Evolutionary conservation across 2,797 vertebrate genomes (phyloP).

Genomic region (Rhadinocentrus ornatus): DNA sequence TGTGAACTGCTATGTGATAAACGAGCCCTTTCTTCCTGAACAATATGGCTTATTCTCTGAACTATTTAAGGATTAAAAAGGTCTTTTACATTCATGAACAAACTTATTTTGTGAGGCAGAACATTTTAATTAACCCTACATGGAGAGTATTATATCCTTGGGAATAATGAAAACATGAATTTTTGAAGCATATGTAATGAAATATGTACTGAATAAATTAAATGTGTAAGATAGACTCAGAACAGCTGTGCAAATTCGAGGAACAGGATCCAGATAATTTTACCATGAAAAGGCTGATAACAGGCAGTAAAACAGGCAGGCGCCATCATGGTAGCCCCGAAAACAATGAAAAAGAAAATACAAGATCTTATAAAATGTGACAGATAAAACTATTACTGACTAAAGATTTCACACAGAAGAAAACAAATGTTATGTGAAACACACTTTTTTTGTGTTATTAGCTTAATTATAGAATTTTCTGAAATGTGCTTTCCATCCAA

Average conservation of each 20-base stretch:
- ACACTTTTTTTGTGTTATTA: too few species aligned
- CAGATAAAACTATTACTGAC: too few species aligned
- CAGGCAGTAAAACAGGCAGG: not conserved
- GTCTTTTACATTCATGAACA: conserved; percentile 61
- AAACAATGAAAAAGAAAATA: too few species aligned
- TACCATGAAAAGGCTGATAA: not conserved
- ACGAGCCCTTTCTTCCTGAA: conserved; percentile 69
- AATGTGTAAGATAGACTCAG: not conserved
- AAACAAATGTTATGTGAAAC: too few species aligned
- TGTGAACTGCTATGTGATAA: conserved; percentile 63
- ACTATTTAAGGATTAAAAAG: conserved; percentile 59
- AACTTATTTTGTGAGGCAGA: conserved; percentile 58
- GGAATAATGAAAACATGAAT: conserved; percentile 43
- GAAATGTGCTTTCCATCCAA: too few species aligned
- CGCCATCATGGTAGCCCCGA: not conserved
- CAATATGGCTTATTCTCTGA: conserved; percentile 51
- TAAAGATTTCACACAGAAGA: too few species aligned
- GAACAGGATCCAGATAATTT: not conserved
- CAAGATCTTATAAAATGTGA: too few species aligned
- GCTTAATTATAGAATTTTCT: too few species aligned
- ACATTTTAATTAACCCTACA: conserved; percentile 50
- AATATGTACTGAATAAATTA: not conserved
- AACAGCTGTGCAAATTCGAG: not conserved
- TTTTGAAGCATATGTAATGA: conserved; percentile 2
- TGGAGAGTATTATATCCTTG: conserved; percentile 43